Evolutionary conservation across 2,888 invertebrate genomes (phyloP).

Genomic region (Chrysina gloriosa): DNA sequence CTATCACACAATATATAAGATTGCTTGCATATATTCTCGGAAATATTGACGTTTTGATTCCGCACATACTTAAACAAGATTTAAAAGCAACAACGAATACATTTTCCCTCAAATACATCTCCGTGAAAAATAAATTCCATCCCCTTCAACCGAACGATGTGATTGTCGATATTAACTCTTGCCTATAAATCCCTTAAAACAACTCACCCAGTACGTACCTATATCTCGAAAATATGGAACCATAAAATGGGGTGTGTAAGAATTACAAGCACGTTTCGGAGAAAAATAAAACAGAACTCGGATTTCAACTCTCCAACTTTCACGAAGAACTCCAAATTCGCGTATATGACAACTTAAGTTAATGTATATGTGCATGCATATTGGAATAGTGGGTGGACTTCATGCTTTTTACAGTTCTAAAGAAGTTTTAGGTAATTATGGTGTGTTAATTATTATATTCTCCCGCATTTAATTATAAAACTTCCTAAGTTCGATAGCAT

Average conservation of each 20-base stretch:
- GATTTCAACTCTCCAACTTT: conserved; percentile 41
- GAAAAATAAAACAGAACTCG: conserved; percentile 47
- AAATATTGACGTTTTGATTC: conserved; percentile 14
- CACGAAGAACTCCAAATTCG: conserved; percentile 45
- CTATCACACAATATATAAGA: neutral
- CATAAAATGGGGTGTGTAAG: conserved; percentile 45
- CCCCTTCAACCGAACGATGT: conserved; percentile 1
- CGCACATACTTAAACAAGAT: conserved; percentile 11
- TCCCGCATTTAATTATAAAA: too few species aligned
- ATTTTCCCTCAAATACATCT: conserved; percentile 1
- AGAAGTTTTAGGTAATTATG: too few species aligned
- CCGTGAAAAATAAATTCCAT: neutral
- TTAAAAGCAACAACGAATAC: neutral
- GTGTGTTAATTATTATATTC: too few species aligned
- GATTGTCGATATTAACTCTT: conserved; percentile 25
- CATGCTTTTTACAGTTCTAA: too few species aligned
- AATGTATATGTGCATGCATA: conserved; percentile 45
- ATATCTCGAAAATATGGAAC: conserved; percentile 20
- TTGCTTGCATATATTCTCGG: neutral
- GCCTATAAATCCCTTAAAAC: conserved; percentile 23
- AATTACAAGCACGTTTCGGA: conserved; percentile 52
- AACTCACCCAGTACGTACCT: conserved; percentile 25
- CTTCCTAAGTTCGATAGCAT: too few species aligned
- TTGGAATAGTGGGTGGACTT: conserved; percentile 47
- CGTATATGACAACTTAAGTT: conserved; percentile 52